Base-by-base conservation (phyloP, 2,797 vertebrate species). In the Eremophila alpestris region DNA sequence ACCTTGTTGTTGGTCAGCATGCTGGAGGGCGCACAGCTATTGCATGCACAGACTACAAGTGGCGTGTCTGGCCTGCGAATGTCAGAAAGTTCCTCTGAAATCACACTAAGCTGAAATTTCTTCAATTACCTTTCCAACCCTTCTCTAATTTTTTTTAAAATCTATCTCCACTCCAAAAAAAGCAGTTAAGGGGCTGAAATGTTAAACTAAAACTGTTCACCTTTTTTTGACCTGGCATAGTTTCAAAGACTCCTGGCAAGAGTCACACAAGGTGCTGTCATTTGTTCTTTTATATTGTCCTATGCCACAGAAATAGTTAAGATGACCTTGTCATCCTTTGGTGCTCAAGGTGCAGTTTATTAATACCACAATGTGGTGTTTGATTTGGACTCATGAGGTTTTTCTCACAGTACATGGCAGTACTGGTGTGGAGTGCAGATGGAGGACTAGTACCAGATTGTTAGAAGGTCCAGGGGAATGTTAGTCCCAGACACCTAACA, bases 401-500 rank as follows among this genome's bases (percentile, higher is more conserved):
- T 86, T 76, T 34, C n/a, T 75, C 2, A 0, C 41, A 27, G 48
- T 55, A 36, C 7, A 2, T 38, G 36, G 40, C 0, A 0, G 11
- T 58, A 43, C 51, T 60, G n/a, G 12, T 43, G 14, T 4, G 43
- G 16, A 68, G 41, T 48, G 51, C 62, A 73, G 89, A 87, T 38
- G 52, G 22, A 48, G n/a, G 11, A 5, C 48, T 76, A 24, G n/a
- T 27, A 51, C 75, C 56, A 82, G 60, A 87, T 93, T 52, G 11
- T 94, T 60, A 76, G 67, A 80, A 93, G 95, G 56, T 75, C 41
- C 36, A 15, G 5, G 20, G 26, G 67, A 86, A 86, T 38, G 24
- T 17, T 1, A 0, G 83, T 96, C 94, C 85, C 20, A 56, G 86
- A 93, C 91, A 97, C 79, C 64, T 96, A 92, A 96, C 90, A 96